A percentile compares a stretch with the other conserved stretches of the same genome.
phyloP scores from a whole-genome alignment of 1,140 invertebrate species.

The Atta texana region DNA sequence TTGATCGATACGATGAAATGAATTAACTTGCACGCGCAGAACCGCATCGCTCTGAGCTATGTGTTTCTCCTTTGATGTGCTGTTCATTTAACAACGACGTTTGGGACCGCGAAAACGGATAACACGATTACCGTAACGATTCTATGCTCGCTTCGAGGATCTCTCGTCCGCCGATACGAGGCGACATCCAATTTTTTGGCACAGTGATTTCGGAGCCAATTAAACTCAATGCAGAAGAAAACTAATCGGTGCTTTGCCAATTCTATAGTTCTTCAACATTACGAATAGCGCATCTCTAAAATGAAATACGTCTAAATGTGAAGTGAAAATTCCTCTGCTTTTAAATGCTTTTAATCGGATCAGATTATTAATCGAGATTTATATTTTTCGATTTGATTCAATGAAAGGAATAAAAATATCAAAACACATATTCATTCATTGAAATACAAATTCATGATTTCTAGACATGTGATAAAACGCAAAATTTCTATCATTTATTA shows the following conservation, averaged over 20 bases:
- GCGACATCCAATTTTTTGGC: slow-evolving; percentile 60
- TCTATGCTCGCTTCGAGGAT: slow-evolving; percentile 45
- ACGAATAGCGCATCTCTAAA: not conserved
- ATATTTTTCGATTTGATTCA: not conserved
- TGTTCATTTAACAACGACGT: slow-evolving; percentile 65
- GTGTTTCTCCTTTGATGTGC: slow-evolving; percentile 68
- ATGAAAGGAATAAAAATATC: not conserved
- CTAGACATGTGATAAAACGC: not conserved
- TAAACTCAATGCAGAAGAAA: slow-evolving; percentile 22
- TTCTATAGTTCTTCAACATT: not conserved
- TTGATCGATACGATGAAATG: slow-evolving; percentile 66
- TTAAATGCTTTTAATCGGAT: not conserved
- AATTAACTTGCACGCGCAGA: slow-evolving; percentile 68
- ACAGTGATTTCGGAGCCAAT: slow-evolving; percentile 9
- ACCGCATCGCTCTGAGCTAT: slow-evolving; percentile 62
- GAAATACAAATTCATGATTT: not conserved
- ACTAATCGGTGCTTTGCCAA: not conserved
- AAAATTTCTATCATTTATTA: not conserved
- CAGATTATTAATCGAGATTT: not conserved
- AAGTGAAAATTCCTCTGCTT: not conserved
- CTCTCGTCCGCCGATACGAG: slow-evolving; percentile 22
- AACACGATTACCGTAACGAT: slow-evolving; percentile 67
- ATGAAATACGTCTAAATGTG: not conserved
- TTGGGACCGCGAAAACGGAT: slow-evolving; percentile 63
- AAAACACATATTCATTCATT: not conserved